Base-by-base conservation (phyloP, 1,140 invertebrate genomes). In the Drosophila auraria region DNA sequence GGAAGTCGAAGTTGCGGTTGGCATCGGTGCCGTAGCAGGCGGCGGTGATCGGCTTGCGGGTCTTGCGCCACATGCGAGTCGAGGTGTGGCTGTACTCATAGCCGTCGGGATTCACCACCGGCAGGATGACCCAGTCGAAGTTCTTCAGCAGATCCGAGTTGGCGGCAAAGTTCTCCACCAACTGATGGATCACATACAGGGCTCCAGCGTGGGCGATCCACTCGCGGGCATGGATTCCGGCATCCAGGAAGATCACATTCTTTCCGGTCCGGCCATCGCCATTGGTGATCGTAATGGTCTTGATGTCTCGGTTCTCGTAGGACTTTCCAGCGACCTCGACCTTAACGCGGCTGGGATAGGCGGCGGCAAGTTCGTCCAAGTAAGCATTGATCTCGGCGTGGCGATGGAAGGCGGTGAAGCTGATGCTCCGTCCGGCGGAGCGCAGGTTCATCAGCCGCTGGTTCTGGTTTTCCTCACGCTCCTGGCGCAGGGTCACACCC, bases 161-260 rank as follows among this genome's bases (percentile, higher is more conserved):
- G 30, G 93, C 92, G 2, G 80, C 93, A 82, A 94, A 87, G 54
- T 95, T 94, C 60, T 94, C 94, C 0, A 95, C 94, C 49, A 96
- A 87, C 83, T 95, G 93, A 53, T 95, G 84, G 40, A 96, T 95
- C 33, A 96, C 94, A 90, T 95, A 96, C 5, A 95, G 78, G 7
- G 94, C 95, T 0, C 94, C 94, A 1, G 96, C 95, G 6, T 95
- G 94, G 0, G 95, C 94, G 40, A 96, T 95, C 96, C 96, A 97
- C 93, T 97, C 96, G 69, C 96, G 93, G 1, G 96, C 95, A 92
- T 97, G 96, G 11, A 94, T 94, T 7, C 94, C 94, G 25, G 94
- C 94, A 62, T 95, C 94, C 30, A 95, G 91, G 15, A 95, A 89
- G 66, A 95, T 94, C 1, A 94, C 93, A 1, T 93, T 94, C 72